A percentile compares a stretch with the other conserved stretches of the same genome.
phyloP scores from a whole-genome alignment of 2,888 invertebrate genomes.

The Drosophila paramelanica region DNA sequence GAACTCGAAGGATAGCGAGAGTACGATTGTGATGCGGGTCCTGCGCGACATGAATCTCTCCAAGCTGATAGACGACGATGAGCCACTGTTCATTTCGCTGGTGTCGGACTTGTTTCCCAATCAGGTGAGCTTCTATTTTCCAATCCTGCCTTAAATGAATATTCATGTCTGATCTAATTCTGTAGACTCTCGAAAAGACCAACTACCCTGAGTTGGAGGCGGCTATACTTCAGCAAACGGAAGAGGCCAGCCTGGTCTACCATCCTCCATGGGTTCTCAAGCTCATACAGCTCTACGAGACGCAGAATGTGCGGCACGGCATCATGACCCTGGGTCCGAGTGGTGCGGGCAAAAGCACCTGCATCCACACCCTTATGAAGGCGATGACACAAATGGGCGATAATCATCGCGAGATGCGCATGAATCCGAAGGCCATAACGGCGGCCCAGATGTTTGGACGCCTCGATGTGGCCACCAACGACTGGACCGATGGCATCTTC shows the following conservation, averaged over 20 bases:
- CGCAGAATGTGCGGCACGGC: constrained; percentile 97
- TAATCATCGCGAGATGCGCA: constrained; percentile 95
- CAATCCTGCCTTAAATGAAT: too few species aligned
- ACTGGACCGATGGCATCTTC: constrained; percentile 99
- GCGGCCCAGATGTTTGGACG: constrained; percentile 99
- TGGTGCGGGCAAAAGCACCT: constrained; percentile 97
- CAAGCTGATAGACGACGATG: constrained; percentile 98
- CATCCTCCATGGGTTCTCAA: constrained; percentile 98
- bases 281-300: constrained; percentile 97
- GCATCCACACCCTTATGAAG: constrained; percentile 94
- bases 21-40: constrained; percentile 98
- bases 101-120: constrained; percentile 98
- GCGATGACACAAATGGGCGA: constrained; percentile 94
- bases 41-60: constrained; percentile 99
- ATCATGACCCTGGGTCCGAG: constrained; percentile 98
- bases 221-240: constrained; percentile 93
- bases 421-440: constrained; percentile 99
- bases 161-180: not conserved
- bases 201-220: constrained; percentile 94
- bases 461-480: constrained; percentile 98
- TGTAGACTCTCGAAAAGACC: constrained; percentile 93
- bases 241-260: constrained; percentile 91
- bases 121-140: constrained; percentile 85
- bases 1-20: constrained; percentile 96
- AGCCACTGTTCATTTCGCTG: constrained; percentile 97